Percentiles rank a stretch among this genome's conserved stretches.
phyloP scores from a whole-genome alignment of 64 coral and sea anemone genomes.

The Anthopleura sola region DNA sequence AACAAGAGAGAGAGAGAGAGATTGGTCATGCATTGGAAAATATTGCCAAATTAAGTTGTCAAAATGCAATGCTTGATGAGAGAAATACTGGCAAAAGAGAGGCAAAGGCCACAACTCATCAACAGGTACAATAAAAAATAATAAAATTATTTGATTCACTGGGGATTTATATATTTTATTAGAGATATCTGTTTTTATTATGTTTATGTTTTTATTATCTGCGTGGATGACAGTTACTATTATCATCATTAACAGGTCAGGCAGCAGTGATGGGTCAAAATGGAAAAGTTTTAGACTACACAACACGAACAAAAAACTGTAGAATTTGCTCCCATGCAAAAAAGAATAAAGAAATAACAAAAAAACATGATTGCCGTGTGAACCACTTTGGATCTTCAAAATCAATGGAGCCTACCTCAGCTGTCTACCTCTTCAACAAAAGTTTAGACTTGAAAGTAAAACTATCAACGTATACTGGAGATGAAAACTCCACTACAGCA shows the following conservation, averaged over 20 bases:
- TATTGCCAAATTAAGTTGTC: slow-evolving; percentile 55
- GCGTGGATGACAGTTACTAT: too few relatives aligned
- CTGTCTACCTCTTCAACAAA: slow-evolving; percentile 43
- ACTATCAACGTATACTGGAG: slow-evolving; percentile 62
- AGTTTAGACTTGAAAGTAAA: slow-evolving; percentile 44
- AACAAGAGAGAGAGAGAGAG: slow-evolving; percentile 34
- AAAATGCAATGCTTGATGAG: slow-evolving; percentile 1
- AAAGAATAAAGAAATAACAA: slow-evolving; percentile 21
- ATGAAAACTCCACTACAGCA: slow-evolving; percentile 74
- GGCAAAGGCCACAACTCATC: slow-evolving; percentile 44
- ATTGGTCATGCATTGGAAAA: slow-evolving; percentile 43
- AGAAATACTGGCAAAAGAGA: slow-evolving; percentile 53
- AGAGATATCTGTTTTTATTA: too few relatives aligned
- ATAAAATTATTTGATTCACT: too few relatives aligned
- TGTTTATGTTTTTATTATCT: too few relatives aligned
- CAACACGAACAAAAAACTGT: slow-evolving; percentile 39
- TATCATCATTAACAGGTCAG: slow-evolving; percentile 62
- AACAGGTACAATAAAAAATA: too few relatives aligned
- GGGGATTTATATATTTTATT: too few relatives aligned
- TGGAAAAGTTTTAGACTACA: slow-evolving; percentile 64
- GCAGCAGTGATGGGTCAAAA: slow-evolving; percentile 49
- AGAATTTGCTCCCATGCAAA: slow-evolving; percentile 50
- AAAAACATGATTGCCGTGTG: slow-evolving; percentile 67
- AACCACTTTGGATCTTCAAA: slow-evolving; percentile 80
- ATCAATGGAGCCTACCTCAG: slow-evolving; percentile 61